A percentile compares a stretch with the other conserved stretches of the same genome.
phyloP scores from a whole-genome alignment of 2,113 vertebrate species.

The Percina caprodes region DNA sequence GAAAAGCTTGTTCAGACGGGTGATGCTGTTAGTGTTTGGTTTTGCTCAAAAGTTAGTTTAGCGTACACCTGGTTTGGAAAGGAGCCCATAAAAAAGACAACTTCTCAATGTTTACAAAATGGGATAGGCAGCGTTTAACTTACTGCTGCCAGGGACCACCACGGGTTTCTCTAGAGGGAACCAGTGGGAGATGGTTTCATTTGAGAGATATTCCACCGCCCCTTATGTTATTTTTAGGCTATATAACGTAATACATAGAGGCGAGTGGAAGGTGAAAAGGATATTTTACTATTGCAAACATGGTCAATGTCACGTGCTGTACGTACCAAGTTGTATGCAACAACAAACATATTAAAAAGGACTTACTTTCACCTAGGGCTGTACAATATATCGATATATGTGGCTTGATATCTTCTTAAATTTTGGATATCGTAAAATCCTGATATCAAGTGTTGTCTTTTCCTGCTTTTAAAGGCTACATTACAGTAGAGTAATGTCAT shows the following conservation, averaged over 20 bases:
- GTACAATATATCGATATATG: no score
- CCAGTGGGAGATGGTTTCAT: background rate
- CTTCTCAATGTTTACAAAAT: slow-evolving; percentile 40
- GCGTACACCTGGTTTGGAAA: background rate
- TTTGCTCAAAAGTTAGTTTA: slow-evolving; percentile 16
- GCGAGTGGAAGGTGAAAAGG: background rate
- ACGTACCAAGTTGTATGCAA: background rate
- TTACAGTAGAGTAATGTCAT: no score
- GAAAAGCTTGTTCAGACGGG: background rate
- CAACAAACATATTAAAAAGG: background rate
- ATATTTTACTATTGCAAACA: background rate
- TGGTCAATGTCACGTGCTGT: background rate
- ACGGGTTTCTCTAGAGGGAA: background rate
- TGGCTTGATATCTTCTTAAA: no score
- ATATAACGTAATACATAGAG: background rate
- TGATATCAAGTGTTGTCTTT: no score
- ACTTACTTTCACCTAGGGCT: background rate
- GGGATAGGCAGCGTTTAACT: slow-evolving; percentile 8
- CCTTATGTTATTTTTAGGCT: no score
- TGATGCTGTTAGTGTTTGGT: background rate
- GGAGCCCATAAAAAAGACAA: background rate
- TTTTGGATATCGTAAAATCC: no score
- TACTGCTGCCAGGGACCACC: slow-evolving; percentile 1
- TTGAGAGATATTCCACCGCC: background rate
- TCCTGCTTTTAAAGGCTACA: no score